Base-by-base conservation (phyloP, 2,888 invertebrate species). In the Gerosis bhagava region DNA sequence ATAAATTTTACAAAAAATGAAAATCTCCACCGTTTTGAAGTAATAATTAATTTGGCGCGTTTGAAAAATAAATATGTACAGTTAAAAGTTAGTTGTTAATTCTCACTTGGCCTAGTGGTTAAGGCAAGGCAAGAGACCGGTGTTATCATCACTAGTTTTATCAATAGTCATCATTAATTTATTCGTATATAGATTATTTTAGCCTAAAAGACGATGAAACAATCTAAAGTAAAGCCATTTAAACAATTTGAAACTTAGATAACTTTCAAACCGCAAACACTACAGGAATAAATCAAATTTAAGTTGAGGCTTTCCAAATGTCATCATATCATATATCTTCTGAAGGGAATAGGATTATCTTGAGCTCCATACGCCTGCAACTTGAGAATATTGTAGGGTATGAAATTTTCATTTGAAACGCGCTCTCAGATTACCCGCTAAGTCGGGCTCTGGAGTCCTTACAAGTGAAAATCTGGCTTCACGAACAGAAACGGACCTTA, bases 401-500 rank as follows among this genome's bases (percentile, higher is more conserved):
- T 45, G 45, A 45, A 45, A 45, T 45, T 45, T 45, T 45, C 45
- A 45, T 45, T 45, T 45, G 24, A 45, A 45, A 45, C 37, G 45
- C 45, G 45, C 39, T 46, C n/a, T n/a, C 45, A 46, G 45, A 46
- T 46, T 46, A 46, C 45, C 32, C 45, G 37, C 45, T 46, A 46
- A 44, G 43, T 44, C 43, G 43, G 25, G 43, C 35, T 35, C 35
- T 15, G 35, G 35, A 44, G 35, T 44, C 43, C 43, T 44, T 35
- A 44, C 26, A 35, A 44, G 35, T 44, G 35, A 46, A 46, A 46
- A 46, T 46, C 45, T 46, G 31, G 31, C 10, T 10, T 8, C 8
- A 5, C 32, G 17, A 13, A n/a, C 32, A 8, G 32, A 46, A 39
- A 21, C 39, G 15, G 25, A 5, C 8, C 45, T 6, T 46, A 46